Evolutionary conservation across 2,797 vertebrate genomes (phyloP).

Genomic region (Enteromius mattozi): DNA sequence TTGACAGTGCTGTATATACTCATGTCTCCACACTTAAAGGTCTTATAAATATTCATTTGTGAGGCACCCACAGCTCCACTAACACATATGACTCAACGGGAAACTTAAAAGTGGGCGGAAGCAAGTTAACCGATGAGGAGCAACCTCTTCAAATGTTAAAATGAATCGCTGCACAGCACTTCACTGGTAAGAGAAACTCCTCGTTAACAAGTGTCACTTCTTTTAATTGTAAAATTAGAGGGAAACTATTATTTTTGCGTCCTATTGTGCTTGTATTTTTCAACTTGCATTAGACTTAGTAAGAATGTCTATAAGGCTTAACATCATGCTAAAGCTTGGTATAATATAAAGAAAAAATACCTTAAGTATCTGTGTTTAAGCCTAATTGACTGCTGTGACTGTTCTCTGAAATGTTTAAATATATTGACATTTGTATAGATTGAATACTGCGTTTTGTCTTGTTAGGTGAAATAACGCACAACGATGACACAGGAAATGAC

Average conservation of each 20-base stretch:
- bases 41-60: background rate
- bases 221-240: background rate
- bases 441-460: background rate
- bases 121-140: background rate
- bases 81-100: background rate
- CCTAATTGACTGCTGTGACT: background rate
- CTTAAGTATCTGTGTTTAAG: background rate
- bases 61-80: background rate
- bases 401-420: background rate
- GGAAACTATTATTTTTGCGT: too few species aligned
- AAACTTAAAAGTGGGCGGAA: background rate
- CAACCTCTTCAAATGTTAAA: background rate
- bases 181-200: background rate
- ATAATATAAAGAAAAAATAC: background rate
- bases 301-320: background rate
- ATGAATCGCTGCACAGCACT: background rate
- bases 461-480: background rate
- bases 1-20: background rate
- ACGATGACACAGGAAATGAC: constrained; percentile 63
- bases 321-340: background rate
- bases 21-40: too few species aligned
- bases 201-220: background rate
- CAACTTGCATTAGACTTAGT: background rate
- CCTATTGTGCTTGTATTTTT: too few species aligned
- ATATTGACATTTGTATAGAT: background rate